These are phyloP conservation scores for Rhodeus uyekii DNA, from an alignment of 2,797 vertebrate species.

Conservation along the genomic window DNA sequence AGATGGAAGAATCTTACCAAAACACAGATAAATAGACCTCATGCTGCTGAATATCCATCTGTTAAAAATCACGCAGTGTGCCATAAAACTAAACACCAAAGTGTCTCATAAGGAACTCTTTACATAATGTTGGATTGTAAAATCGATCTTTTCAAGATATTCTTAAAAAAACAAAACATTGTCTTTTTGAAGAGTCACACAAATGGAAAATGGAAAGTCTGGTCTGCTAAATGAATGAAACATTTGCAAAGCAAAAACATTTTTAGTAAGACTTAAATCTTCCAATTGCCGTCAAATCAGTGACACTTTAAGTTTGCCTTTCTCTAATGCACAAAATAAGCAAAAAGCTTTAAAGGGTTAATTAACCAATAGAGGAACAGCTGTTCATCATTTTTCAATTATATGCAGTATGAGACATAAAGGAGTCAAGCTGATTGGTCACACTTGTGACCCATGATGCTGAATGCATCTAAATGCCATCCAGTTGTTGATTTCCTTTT, in stretches of 20 bases:
- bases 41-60: constrained; percentile 5
- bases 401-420: constrained; percentile 29
- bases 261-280: background rate
- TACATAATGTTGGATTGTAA: background rate
- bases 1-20: constrained; percentile 10
- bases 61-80: background rate
- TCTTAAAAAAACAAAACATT: background rate
- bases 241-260: background rate
- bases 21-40: constrained; percentile 9
- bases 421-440: constrained; percentile 27
- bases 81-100: constrained; percentile 10
- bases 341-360: constrained; percentile 7
- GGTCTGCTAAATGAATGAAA: background rate
- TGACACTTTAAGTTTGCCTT: background rate
- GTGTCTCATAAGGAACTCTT: background rate
- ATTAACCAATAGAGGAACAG: constrained; percentile 1
- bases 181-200: background rate
- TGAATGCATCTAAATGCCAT: background rate
- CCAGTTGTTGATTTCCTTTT: constrained; percentile 11
- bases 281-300: background rate
- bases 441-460: constrained; percentile 19
- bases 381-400: constrained; percentile 22
- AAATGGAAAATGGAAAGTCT: background rate
- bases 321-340: background rate
- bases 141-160: background rate